Conservation (phyloP, 2,797 vertebrate species). For the Rhabdophis nuchalis region DNA sequence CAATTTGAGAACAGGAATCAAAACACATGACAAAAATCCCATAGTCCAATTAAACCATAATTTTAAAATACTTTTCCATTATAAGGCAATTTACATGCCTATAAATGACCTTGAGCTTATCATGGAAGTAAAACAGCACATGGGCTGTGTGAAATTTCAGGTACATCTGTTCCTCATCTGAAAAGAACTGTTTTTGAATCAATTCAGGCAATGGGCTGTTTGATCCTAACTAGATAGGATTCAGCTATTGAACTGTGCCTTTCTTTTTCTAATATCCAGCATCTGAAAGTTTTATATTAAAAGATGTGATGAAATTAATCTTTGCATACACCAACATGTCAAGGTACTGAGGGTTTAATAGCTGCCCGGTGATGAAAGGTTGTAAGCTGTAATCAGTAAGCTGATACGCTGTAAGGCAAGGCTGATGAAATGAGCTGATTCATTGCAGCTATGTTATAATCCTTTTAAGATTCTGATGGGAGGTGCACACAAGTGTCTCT, state of each 20-base stretch:
- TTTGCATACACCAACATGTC: background rate
- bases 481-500: too few relatives aligned
- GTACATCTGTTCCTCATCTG: background rate
- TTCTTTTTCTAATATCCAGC: background rate
- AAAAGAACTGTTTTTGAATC: conserved; percentile 26
- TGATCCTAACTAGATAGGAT: conserved; percentile 5
- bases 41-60: background rate
- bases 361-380: too few relatives aligned
- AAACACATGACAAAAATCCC: background rate
- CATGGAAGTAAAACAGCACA: background rate
- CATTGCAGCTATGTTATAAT: too few relatives aligned
- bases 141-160: background rate
- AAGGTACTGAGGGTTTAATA: too few relatives aligned
- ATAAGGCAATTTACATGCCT: conserved; percentile 10
- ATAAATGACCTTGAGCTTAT: conserved; percentile 1
- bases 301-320: background rate
- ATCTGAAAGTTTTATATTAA: background rate
- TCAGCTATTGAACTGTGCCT: background rate
- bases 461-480: too few relatives aligned
- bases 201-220: conserved; percentile 24
- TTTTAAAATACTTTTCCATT: conserved; percentile 11
- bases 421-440: too few relatives aligned
- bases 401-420: too few relatives aligned
- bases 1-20: background rate
- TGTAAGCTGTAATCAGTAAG: too few relatives aligned